phyloP scores from a whole-genome alignment of 2,888 invertebrate genomes.

The Cryptocephalus moraei region DNA sequence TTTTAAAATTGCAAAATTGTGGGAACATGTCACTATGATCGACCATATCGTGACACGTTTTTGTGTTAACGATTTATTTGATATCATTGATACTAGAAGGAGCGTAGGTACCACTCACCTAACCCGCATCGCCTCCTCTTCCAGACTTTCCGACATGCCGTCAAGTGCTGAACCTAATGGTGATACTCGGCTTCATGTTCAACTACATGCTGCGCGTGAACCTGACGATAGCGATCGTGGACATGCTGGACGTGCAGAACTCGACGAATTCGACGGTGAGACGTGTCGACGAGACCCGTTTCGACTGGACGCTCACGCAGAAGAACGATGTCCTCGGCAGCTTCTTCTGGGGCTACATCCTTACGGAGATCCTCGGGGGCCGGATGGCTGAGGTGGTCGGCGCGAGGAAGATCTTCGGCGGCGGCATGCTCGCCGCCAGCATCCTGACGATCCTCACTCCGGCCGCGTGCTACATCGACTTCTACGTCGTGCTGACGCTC shows the following conservation, averaged over 20 bases:
- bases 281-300: conserved; percentile 38
- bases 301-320: conserved; percentile 67
- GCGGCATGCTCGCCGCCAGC: conserved; percentile 75
- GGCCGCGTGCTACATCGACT: conserved; percentile 58
- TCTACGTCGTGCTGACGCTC: conserved; percentile 57
- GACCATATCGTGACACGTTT: no score
- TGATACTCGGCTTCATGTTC: conserved; percentile 79
- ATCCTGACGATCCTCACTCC: conserved; percentile 74
- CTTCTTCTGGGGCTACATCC: conserved; percentile 88
- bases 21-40: no score
- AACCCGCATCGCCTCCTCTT: conserved; percentile 7
- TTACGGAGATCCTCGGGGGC: conserved; percentile 84
- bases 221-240: conserved; percentile 77
- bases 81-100: no score
- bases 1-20: no score
- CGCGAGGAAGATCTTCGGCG: conserved; percentile 74
- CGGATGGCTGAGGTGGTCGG: conserved; percentile 75
- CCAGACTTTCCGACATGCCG: conserved; percentile 49
- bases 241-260: conserved; percentile 50
- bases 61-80: no score
- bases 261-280: conserved; percentile 3
- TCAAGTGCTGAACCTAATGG: conserved; percentile 73
- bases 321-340: conserved; percentile 74
- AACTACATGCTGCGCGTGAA: conserved; percentile 83
- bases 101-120: no score